Base-by-base conservation (phyloP, 2,797 vertebrate species). In the Enteromius anoplus region DNA sequence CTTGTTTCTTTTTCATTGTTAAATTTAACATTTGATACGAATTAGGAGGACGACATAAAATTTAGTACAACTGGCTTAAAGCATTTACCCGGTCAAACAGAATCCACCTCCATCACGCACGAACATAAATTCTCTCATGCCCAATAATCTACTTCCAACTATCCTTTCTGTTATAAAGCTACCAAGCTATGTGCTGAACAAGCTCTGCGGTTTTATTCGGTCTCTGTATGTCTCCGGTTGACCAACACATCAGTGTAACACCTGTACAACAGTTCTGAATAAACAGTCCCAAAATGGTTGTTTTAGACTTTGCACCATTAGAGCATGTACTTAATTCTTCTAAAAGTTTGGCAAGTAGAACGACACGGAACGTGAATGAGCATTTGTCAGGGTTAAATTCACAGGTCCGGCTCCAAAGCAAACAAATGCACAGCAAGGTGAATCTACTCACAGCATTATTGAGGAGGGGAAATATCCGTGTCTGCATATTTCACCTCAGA, bases 21-120 rank as follows among this genome's bases (percentile, higher is more conserved):
- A 14, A 37, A 70, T 71, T 70, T 47, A 72, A 32, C 15, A 51
- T 51, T 51, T 21, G 70, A 32, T 34, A 51, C 14, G 6, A 17
- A 51, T 72, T 75, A 55, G 53, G 19, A n/a, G 1, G 11, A 21
- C 4, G 3, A 37, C 3, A 75, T 29, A n/a, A n/a, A 51, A 51
- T 5, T 84, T 83, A 65, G 82, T 78, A 80, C 21, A 29, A 58
- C n/a, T 72, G 40, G 79, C 68, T 53, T 55, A 82, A 70, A 68
- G 78, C 86, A 85, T 84, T 88, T 84, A 88, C 53, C 60, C 76
- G 78, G 80, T 82, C 69, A 88, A 88, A 89, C 83, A 75, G 51
- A 89, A 88, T 88, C 77, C 81, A 84, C 87, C 75, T 85, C 66
- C 73, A 84, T 87, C 79, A 21, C 62, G 55, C 49, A 80, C 6